Conservation (phyloP, 1,140 invertebrate species). For the Lepidostoma basale region DNA sequence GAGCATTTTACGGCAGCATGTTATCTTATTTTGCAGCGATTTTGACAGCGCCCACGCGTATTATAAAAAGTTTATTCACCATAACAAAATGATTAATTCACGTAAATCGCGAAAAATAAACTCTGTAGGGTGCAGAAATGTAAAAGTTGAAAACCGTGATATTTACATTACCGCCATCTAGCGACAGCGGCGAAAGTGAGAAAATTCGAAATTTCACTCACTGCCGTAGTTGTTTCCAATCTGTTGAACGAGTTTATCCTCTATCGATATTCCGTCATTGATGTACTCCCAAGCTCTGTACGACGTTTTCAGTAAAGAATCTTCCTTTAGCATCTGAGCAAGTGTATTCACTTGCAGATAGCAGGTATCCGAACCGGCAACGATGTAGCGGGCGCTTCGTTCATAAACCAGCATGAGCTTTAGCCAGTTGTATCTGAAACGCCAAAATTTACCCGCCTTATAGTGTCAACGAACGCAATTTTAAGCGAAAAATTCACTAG, state of each 20-base stretch:
- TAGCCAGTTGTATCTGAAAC: slow-evolving; percentile 59
- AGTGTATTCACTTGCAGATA: slow-evolving; percentile 54
- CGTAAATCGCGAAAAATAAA: neutral
- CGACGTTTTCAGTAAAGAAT: neutral
- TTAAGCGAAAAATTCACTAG: no score
- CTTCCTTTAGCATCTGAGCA: slow-evolving; percentile 46
- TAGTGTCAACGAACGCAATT: no score
- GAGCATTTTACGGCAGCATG: no score
- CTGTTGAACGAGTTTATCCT: slow-evolving; percentile 32
- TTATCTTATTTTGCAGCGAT: no score
- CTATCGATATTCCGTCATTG: slow-evolving; percentile 21
- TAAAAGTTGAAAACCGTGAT: slow-evolving; percentile 5
- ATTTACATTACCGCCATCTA: slow-evolving; percentile 27
- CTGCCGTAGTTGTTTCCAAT: slow-evolving; percentile 38
- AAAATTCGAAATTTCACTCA: slow-evolving; percentile 31
- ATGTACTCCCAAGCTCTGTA: slow-evolving; percentile 32
- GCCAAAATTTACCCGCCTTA: slow-evolving; percentile 3
- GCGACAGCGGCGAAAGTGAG: slow-evolving; percentile 7
- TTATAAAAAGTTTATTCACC: no score
- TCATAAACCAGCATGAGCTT: slow-evolving; percentile 60
- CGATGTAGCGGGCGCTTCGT: slow-evolving; percentile 53
- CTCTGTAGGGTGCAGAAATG: neutral
- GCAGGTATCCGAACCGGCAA: slow-evolving; percentile 57
- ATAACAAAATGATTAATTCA: no score
- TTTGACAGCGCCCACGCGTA: no score